Evolutionary conservation across 2,888 invertebrate genomes (phyloP).

Genomic region (Dicranocentrus wangi): DNA sequence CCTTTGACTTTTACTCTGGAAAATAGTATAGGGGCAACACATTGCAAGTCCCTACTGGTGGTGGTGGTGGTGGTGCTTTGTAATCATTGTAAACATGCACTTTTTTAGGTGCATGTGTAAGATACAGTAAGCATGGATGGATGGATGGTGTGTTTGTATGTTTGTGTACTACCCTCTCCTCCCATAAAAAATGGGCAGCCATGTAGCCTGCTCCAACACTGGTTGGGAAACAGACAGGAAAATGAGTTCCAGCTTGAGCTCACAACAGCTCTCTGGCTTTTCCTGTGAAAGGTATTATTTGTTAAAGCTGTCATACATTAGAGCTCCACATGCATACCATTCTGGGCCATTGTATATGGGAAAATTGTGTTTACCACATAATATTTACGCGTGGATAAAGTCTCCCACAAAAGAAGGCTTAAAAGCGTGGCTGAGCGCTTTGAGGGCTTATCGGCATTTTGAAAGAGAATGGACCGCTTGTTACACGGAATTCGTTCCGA

Average conservation of each 20-base stretch:
- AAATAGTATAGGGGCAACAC: too few relatives aligned
- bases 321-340: neutral
- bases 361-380: constrained; percentile 27
- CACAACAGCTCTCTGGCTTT: neutral
- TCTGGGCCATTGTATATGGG: neutral
- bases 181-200: neutral
- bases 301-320: constrained; percentile 9
- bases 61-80: too few relatives aligned
- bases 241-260: too few relatives aligned
- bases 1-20: constrained; percentile 19
- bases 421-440: constrained; percentile 39
- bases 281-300: constrained; percentile 21
- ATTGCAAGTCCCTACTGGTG: constrained; percentile 5
- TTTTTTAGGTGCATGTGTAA: constrained; percentile 1
- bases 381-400: constrained; percentile 35
- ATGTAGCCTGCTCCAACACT: too few relatives aligned
- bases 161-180: too few relatives aligned
- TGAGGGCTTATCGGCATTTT: constrained; percentile 49
- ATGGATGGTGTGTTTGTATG: too few relatives aligned
- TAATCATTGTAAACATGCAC: neutral
- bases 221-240: neutral
- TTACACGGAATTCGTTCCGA: constrained; percentile 19
- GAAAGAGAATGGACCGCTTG: constrained; percentile 43
- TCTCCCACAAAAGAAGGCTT: constrained; percentile 42
- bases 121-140: constrained; percentile 11